A percentile compares a stretch with the other conserved stretches of the same genome.
Conservation (phyloP, 2,888 invertebrate genomes). For the Anoncus sp. region DNA sequence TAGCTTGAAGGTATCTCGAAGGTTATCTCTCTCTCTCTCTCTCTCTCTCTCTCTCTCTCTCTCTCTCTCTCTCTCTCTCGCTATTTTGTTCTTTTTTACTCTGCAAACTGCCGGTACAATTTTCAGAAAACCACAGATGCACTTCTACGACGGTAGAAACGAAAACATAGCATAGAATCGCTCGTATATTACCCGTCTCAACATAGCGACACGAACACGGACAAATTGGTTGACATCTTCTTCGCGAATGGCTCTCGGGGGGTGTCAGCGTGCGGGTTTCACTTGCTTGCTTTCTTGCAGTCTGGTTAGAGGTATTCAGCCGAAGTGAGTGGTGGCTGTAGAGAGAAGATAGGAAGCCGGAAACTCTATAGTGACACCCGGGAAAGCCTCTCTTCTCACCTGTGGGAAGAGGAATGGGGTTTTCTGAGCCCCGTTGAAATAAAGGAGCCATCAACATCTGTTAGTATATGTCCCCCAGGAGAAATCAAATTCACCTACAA, state of each 20-base stretch:
- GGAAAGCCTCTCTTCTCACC: conserved; percentile 45
- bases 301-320: conserved; percentile 44
- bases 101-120: conserved; percentile 24
- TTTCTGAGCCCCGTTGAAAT: conserved; percentile 38
- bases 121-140: conserved; percentile 32
- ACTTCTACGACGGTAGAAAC: conserved; percentile 10
- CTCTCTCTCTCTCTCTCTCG: background rate
- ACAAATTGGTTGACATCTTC: conserved; percentile 70
- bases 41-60: background rate
- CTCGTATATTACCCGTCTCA: conserved; percentile 46
- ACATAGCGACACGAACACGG: conserved; percentile 32
- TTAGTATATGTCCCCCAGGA: conserved; percentile 71
- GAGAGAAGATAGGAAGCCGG: conserved; percentile 59
- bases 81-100: background rate
- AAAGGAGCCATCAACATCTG: conserved; percentile 62
- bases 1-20: too few species aligned
- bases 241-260: conserved; percentile 68
- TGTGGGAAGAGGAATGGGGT: conserved; percentile 37
- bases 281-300: conserved; percentile 35
- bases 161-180: conserved; percentile 8
- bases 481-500: conserved; percentile 73
- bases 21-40: background rate
- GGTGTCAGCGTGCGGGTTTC: conserved; percentile 51
- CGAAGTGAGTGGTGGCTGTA: conserved; percentile 42
- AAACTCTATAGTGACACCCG: conserved; percentile 43